Base-by-base conservation (phyloP, 2,888 invertebrate genomes). In the Sclerodermus sp. region DNA sequence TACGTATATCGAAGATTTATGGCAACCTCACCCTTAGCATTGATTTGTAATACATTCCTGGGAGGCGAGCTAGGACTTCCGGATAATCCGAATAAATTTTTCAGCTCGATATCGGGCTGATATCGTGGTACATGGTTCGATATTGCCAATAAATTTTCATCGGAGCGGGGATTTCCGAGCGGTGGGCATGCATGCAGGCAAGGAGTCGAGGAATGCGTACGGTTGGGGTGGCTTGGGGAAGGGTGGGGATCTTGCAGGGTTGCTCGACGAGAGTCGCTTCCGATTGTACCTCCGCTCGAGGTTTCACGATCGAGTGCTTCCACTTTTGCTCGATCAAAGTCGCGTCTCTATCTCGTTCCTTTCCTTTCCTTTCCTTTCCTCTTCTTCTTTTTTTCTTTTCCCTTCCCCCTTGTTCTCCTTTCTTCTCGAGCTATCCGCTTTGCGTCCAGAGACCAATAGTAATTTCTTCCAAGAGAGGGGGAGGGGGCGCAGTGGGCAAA, bases 301-400 rank as follows among this genome's bases (percentile, higher is more conserved):
- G 64, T 67, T 71, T 68, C 64, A 71, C 70, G 62, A 71, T 68
- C 67, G 68, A 71, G 70, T 72, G 65, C 62, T 66, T 59, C 68
- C 61, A 68, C 66, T 70, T 66, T 67, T 62, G 52, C 53, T 55
- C 70, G 66, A 65, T 71, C 72, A 71, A 72, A 71, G 68, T 68
- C 68, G 59, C 60, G 53, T 52, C 45, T 1, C 13, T 34, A 47
- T 34, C 48, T 31, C 42, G 45, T 45, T 38, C 48, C 39, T 40
- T 49, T 52, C 45, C 45, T 34, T 31, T 14, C 50, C 52, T 54
- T 49, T 42, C 30, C 31, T 45, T 30, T 16, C 38, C 17, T 49
- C 45, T 30, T 47, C 37, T 23, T 48, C 43, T 45, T 42, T 30
- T 39, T 39, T 43, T 10, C 42, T 18, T 34, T 48, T 15, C 36